A percentile compares a stretch with the other conserved stretches of the same genome.
phyloP scores from a whole-genome alignment of 2,113 vertebrate genomes.

The Sterrhoptilus dennistouni region DNA sequence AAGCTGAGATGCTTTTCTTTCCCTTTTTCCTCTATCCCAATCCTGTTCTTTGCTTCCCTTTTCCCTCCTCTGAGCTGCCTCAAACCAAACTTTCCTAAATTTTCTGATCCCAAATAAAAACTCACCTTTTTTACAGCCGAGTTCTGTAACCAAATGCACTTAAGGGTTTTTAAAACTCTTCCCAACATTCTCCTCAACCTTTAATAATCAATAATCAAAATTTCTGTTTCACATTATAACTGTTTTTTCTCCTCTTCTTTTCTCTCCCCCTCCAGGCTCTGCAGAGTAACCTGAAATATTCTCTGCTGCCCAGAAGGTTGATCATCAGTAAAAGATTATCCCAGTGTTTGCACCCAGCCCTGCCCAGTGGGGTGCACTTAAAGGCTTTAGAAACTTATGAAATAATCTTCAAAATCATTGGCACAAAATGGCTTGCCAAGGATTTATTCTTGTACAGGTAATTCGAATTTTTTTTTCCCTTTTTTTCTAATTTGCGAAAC shows the following conservation, averaged over 20 bases:
- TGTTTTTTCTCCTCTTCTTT: background rate
- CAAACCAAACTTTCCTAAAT: background rate
- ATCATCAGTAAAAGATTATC: slow-evolving; percentile 94
- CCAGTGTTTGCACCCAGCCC: slow-evolving; percentile 93
- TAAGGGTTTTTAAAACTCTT: background rate
- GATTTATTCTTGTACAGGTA: slow-evolving; percentile 97
- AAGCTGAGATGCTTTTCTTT: background rate
- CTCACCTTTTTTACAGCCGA: background rate
- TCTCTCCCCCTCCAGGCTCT: slow-evolving; percentile 80
- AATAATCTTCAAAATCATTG: slow-evolving; percentile 97
- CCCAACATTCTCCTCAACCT: background rate
- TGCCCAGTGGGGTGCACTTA: slow-evolving; percentile 95
- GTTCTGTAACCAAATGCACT: background rate
- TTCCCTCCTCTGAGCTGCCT: background rate
- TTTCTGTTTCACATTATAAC: background rate
- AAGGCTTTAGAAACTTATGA: slow-evolving; percentile 97
- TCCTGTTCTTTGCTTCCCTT: background rate
- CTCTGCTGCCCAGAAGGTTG: slow-evolving; percentile 86
- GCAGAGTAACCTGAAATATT: slow-evolving; percentile 95
- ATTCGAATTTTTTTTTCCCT: background rate
- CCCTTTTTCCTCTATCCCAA: background rate
- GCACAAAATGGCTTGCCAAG: slow-evolving; percentile 95
- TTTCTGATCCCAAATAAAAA: background rate
- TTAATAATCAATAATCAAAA: too few species aligned
- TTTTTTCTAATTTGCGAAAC: slow-evolving; percentile 77